phyloP scores from a whole-genome alignment of 2,113 vertebrate species.

The Chrysemys picta region DNA sequence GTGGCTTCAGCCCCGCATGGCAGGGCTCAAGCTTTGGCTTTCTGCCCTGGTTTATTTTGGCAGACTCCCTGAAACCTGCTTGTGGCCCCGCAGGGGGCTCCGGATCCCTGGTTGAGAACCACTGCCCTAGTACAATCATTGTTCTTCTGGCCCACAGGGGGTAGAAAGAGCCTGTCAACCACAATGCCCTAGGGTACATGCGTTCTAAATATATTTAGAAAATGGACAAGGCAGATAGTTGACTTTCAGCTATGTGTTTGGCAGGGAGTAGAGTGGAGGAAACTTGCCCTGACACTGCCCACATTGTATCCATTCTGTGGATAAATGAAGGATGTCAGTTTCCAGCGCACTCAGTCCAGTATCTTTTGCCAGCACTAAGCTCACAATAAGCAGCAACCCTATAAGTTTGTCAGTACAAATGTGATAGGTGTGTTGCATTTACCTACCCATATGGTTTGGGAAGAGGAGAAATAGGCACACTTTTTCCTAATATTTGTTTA shows the following conservation, averaged over 20 bases:
- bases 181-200: not conserved
- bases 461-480: not conserved
- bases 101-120: no score
- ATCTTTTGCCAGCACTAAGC: not conserved
- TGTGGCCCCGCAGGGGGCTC: no score
- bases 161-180: not conserved
- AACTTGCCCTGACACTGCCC: not conserved
- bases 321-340: not conserved
- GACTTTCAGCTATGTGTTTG: not conserved
- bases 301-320: not conserved
- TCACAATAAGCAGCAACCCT: not conserved
- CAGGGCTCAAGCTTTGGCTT: no score
- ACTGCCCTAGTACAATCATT: not conserved
- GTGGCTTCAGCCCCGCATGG: no score
- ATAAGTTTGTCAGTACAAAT: not conserved
- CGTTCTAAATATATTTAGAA: not conserved
- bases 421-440: not conserved
- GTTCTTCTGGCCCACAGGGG: not conserved
- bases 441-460: not conserved
- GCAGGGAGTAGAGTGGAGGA: not conserved
- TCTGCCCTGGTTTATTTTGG: no score
- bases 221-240: not conserved
- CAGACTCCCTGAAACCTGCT: no score
- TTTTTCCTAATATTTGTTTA: constrained; percentile 6
- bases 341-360: not conserved